phyloP scores from a whole-genome alignment of 2,888 invertebrate genomes.

The Phania funesta region DNA sequence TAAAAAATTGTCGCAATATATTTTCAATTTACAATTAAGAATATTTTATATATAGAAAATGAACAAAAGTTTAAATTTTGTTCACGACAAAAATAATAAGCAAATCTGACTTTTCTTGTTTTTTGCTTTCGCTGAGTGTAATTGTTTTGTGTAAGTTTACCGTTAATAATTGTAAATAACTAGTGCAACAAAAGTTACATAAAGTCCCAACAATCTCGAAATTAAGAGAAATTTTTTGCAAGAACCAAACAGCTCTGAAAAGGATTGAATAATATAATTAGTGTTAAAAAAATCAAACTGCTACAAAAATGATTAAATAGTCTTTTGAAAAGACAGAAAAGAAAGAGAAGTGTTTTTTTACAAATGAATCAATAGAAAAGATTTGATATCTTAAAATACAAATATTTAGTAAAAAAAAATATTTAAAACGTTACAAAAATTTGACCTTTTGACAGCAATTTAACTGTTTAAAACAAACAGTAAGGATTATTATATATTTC shows the following conservation, averaged over 20 bases:
- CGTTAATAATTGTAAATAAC: conserved; percentile 23
- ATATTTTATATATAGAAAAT: conserved; percentile 55
- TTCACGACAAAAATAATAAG: neutral
- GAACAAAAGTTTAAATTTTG: conserved; percentile 10
- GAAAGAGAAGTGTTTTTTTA: neutral
- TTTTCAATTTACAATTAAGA: conserved; percentile 44
- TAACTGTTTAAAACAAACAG: too few species aligned
- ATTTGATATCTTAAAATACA: neutral
- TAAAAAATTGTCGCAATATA: conserved; percentile 24
- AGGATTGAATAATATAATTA: conserved; percentile 37
- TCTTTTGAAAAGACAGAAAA: conserved; percentile 6
- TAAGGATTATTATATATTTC: conserved; percentile 39
- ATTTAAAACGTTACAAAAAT: neutral
- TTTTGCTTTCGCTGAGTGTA: conserved; percentile 16
- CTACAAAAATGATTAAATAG: neutral
- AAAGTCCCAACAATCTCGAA: neutral
- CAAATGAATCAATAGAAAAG: neutral
- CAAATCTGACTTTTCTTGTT: conserved; percentile 4
- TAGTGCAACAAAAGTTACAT: neutral
- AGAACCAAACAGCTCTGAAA: conserved; percentile 18
- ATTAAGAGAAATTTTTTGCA: neutral
- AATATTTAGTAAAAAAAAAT: neutral
- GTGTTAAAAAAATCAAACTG: neutral
- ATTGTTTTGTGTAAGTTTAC: conserved; percentile 36
- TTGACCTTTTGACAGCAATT: too few species aligned